A percentile compares a stretch with the other conserved stretches of the same genome.
Evolutionary conservation across 2,113 vertebrate species (phyloP).

Genomic region (Catagonus wagneri): DNA sequence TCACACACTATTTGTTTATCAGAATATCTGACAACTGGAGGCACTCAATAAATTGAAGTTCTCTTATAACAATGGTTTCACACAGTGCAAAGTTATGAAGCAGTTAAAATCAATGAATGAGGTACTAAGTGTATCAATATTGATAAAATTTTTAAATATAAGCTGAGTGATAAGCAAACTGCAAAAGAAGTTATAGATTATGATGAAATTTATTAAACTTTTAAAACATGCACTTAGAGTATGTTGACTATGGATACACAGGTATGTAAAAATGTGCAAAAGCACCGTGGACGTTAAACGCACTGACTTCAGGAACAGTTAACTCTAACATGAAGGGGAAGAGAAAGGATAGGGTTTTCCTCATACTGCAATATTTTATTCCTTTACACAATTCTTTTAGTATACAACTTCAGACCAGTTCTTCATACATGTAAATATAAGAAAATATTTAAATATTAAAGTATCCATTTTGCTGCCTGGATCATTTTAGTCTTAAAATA

Average conservation of each 20-base stretch:
- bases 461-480: neutral
- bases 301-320: neutral
- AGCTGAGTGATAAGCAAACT: neutral
- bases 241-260: neutral
- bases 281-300: neutral
- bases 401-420: neutral
- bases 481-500: neutral
- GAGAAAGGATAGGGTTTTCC: neutral
- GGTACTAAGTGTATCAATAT: neutral
- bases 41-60: constrained; percentile 16
- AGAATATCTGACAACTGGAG: neutral
- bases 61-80: neutral
- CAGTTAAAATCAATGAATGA: neutral
- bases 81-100: neutral
- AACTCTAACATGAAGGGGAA: neutral
- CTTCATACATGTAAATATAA: neutral
- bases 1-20: neutral
- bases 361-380: neutral
- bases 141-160: neutral
- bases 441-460: neutral
- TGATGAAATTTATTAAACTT: neutral
- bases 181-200: neutral
- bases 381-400: too few relatives aligned
- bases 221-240: neutral
- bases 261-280: neutral